Evolutionary conservation across 2,113 vertebrate species (phyloP).

Genomic region (Leucopsar rothschildi): DNA sequence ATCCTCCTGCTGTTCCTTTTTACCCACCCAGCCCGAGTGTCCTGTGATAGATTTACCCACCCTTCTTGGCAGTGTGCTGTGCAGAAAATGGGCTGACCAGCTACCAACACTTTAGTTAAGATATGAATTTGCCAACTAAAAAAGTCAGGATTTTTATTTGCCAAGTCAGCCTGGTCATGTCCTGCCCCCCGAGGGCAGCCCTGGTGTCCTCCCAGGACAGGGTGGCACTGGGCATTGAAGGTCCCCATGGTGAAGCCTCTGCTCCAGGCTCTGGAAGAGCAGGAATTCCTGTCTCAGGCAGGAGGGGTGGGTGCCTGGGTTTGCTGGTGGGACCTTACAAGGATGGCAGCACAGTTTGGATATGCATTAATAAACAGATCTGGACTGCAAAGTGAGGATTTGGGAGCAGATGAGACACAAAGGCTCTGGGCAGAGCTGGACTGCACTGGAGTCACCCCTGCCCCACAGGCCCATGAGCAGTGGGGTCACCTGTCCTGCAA

Average conservation of each 20-base stretch:
- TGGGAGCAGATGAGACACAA: neutral
- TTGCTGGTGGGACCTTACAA: neutral
- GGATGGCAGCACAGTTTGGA: neutral
- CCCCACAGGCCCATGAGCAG: neutral
- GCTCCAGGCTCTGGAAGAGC: neutral
- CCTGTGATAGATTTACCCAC: neutral
- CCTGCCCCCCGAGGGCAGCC: neutral
- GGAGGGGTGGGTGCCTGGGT: neutral
- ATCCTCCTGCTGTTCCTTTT: neutral
- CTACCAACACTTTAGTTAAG: neutral
- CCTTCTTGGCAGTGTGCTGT: accelerated
- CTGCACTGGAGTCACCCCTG: neutral
- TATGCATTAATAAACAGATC: accelerated
- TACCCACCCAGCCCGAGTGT: accelerated
- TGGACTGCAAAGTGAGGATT: neutral
- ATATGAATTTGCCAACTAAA: neutral
- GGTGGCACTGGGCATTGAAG: accelerated
- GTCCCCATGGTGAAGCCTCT: accelerated
- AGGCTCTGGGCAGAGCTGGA: neutral
- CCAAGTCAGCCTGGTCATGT: accelerated
- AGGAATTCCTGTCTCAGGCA: neutral
- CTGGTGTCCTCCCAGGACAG: accelerated
- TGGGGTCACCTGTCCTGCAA: too few species aligned
- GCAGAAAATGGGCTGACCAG: neutral
- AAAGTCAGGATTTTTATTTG: neutral